Evolutionary conservation across 2,797 vertebrate genomes (phyloP), one percentile per base, ranked within the genome.

Genomic region (Molossus alvarezi): DNA sequence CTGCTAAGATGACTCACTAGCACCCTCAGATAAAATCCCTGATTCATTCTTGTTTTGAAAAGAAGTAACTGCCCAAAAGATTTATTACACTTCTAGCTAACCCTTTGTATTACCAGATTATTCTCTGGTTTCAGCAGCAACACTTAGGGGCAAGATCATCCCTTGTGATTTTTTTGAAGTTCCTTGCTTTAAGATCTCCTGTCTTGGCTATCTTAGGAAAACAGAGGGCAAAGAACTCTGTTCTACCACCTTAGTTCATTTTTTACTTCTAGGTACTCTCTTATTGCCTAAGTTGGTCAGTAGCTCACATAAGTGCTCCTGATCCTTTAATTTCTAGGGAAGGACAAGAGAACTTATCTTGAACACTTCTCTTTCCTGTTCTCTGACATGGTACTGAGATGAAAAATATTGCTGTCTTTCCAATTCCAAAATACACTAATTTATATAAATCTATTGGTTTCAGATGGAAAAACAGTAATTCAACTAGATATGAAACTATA

Each of bases 21-120:
- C 37, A 91, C 82, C 18, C n/a, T 88, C 67, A 73, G 51, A 88
- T 58, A 95, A 95, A 92, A 91, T 85, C 67, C 21, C 73, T 92
- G 92, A 94, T 89, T 96, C 83, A 91, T 72, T 89, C 75, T 89
- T 91, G 73, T 84, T 90, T 95, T 64, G 18, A 92, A 94, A 93
- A n/a, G 69, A 90, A 90, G 27, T 77, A 94, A 94, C 51, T 62
- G 62, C 72, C 93, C 76, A 37, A 92, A 95, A 88, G 79, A 97
- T 90, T 73, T 85, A 93, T 75, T 94, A 71, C 12, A 80, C 14
- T 77, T 87, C 41, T 57, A 45, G 60, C 65, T 85, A 85, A 51
- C n/a, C 76, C 73, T 94, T 96, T 85, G 85, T 12, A 62, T 10
- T 23, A 82, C 21, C 67, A 55, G 83, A 57, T 73, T 94, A 88